These are phyloP conservation scores for Cynoglossus semilaevis DNA, from an alignment of 2,113 vertebrate species.

Conservation along the genomic window DNA sequence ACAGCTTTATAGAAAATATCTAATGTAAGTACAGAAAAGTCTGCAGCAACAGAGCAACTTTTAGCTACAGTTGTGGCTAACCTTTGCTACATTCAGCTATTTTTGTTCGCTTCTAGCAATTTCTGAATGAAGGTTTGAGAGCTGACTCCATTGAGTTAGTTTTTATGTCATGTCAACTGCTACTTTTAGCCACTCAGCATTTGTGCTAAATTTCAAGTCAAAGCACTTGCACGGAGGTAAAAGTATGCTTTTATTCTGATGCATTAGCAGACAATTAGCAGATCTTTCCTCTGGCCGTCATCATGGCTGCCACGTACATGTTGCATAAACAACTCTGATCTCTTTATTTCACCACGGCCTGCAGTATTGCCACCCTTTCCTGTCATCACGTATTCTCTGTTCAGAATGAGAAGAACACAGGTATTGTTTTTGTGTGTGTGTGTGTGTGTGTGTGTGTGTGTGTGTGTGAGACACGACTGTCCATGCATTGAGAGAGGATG, in stretches of 20 bases:
- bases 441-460: conserved; percentile 17
- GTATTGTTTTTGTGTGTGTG: conserved; percentile 23
- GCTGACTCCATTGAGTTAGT: too few species aligned
- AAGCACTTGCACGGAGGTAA: too few species aligned
- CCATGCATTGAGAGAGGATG: conserved; percentile 42
- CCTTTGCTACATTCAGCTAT: too few species aligned
- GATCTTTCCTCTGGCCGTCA: conserved; percentile 30
- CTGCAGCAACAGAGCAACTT: too few species aligned
- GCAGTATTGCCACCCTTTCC: conserved; percentile 7
- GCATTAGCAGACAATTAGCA: conserved; percentile 22
- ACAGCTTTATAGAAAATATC: too few species aligned
- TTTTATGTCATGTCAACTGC: too few species aligned
- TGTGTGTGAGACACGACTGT: conserved; percentile 25
- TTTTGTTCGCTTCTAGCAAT: too few species aligned
- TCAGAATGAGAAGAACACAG: conserved; percentile 27
- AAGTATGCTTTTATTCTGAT: neutral
- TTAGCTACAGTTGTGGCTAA: too few species aligned
- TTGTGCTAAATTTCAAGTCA: too few species aligned
- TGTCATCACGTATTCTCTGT: conserved; percentile 31
- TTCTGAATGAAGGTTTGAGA: too few species aligned
- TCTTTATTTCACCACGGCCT: conserved; percentile 26
- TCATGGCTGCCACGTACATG: conserved; percentile 34
- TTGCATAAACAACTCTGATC: conserved; percentile 42
- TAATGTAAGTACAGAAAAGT: too few species aligned
- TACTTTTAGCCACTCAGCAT: too few species aligned